Evolutionary conservation across 2,113 vertebrate species (phyloP).

Genomic region (Glaucomys volans): DNA sequence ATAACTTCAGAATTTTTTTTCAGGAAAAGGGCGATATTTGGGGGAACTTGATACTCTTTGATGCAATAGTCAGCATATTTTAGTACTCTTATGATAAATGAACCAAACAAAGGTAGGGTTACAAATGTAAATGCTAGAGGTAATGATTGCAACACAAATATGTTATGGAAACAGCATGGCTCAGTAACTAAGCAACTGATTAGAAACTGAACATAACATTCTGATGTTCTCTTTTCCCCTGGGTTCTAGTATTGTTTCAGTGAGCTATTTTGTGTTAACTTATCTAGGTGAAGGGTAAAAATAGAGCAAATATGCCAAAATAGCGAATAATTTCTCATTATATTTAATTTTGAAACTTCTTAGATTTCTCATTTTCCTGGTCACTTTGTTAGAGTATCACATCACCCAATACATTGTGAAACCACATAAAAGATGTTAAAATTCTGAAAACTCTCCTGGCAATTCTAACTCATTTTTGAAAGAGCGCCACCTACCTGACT

Average conservation of each 20-base stretch:
- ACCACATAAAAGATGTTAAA: neutral
- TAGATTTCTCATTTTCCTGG: neutral
- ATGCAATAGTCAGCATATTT: neutral
- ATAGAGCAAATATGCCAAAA: neutral
- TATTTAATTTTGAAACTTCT: slow-evolving; percentile 19
- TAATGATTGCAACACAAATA: neutral
- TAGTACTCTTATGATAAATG: slow-evolving; percentile 3
- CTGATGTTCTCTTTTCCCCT: neutral
- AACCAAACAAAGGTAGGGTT: neutral
- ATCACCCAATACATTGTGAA: neutral
- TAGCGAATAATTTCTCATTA: neutral
- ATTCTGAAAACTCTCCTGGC: neutral
- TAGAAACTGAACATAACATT: neutral
- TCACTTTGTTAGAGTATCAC: neutral
- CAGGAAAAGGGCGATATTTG: neutral
- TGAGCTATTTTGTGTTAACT: neutral
- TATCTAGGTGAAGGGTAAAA: neutral
- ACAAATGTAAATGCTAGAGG: neutral
- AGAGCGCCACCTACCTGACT: neutral
- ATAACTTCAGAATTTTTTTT: neutral
- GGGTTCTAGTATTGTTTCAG: neutral
- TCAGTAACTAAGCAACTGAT: slow-evolving; percentile 42
- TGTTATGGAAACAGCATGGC: neutral
- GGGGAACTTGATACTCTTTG: neutral
- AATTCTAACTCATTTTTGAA: neutral